A percentile compares a stretch with the other conserved stretches of the same genome.
phyloP scores from a whole-genome alignment of 1,140 invertebrate genomes.

The Dolichoris vasculosae region DNA sequence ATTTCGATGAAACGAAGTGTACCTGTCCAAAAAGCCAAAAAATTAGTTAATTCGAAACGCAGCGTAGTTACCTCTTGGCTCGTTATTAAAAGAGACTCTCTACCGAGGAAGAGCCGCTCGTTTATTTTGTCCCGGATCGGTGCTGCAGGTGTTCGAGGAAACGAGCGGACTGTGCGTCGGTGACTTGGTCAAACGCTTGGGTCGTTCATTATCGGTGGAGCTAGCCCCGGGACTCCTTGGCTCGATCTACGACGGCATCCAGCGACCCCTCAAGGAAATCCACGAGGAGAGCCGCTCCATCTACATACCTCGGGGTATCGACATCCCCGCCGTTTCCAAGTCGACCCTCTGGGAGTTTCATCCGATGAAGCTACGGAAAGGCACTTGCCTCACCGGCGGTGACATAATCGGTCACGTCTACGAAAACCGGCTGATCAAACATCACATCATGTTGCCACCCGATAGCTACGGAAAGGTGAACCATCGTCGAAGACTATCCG shows the following conservation, averaged over 20 bases:
- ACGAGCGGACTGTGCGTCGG: conserved; percentile 91
- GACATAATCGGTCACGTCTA: conserved; percentile 84
- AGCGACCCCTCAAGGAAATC: conserved; percentile 86
- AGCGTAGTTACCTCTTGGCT: no score
- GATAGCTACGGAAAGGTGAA: conserved; percentile 80
- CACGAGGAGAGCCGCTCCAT: conserved; percentile 80
- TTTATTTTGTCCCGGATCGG: background rate
- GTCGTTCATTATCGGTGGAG: conserved; percentile 88
- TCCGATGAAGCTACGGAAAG: conserved; percentile 77
- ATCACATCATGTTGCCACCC: conserved; percentile 83
- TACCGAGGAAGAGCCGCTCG: background rate
- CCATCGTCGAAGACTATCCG: background rate
- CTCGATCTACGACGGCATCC: conserved; percentile 90
- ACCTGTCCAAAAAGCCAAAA: no score
- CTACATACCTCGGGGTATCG: conserved; percentile 88
- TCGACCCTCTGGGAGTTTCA: conserved; percentile 82
- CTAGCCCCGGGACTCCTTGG: conserved; percentile 88
- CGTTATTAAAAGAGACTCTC: background rate
- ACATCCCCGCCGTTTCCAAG: conserved; percentile 77
- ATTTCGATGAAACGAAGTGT: no score
- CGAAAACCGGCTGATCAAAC: conserved; percentile 85
- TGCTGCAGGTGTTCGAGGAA: conserved; percentile 84
- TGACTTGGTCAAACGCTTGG: conserved; percentile 87
- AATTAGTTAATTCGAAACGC: background rate
- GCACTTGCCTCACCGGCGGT: conserved; percentile 83